phyloP scores from a whole-genome alignment of 1,140 invertebrate species.

The Pentalonia nigronervosa region DNA sequence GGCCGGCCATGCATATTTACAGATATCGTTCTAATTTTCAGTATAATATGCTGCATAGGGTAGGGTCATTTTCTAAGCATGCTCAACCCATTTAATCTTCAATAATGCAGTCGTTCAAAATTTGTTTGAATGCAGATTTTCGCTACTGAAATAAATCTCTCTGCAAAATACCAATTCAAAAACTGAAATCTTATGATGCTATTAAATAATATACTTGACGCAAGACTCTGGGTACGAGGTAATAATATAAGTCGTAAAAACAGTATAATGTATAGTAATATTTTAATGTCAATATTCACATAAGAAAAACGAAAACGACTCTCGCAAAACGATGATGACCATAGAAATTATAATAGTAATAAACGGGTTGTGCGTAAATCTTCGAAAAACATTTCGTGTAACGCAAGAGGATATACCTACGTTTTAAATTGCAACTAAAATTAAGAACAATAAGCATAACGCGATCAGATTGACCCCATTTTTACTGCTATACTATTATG shows the following conservation, averaged over 20 bases:
- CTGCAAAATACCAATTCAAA: not conserved
- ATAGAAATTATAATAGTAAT: not conserved
- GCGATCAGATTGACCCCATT: not conserved
- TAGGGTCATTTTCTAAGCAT: no score
- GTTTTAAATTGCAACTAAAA: conserved; percentile 17
- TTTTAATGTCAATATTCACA: not conserved
- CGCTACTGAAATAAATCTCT: not conserved
- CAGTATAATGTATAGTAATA: not conserved
- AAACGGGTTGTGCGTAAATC: not conserved
- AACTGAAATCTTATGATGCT: not conserved
- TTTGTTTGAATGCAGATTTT: not conserved
- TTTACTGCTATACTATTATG: not conserved
- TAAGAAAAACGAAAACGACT: not conserved
- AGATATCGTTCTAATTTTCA: no score
- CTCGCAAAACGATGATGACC: not conserved
- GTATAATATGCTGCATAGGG: no score
- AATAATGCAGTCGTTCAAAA: no score
- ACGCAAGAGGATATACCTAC: not conserved
- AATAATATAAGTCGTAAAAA: conserved; percentile 3
- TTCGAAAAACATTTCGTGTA: not conserved
- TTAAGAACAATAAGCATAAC: not conserved
- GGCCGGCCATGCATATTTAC: no score
- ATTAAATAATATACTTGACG: not conserved
- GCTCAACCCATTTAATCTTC: no score
- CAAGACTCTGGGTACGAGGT: not conserved